These are phyloP conservation scores for Phyllostomus hastatus DNA, from an alignment of 2,113 vertebrate species.

Conservation along the genomic window DNA sequence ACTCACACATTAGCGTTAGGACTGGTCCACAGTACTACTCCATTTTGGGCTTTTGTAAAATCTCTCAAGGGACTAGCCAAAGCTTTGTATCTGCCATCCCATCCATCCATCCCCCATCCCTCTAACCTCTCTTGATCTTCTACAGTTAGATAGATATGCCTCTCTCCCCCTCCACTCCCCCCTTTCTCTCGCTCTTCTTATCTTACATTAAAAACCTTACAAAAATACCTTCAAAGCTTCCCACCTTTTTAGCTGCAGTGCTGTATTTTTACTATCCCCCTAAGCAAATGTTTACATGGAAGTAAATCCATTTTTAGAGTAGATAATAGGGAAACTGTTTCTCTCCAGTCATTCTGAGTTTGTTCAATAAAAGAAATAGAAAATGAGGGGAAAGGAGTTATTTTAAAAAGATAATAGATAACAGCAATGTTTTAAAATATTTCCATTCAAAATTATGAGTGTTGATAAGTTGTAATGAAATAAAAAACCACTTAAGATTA, in stretches of 20 bases:
- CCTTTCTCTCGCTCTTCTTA: background rate
- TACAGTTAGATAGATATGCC: conserved; percentile 14
- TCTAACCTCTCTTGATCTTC: conserved; percentile 38
- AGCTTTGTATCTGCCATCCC: conserved; percentile 46
- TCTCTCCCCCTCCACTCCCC: too few species aligned
- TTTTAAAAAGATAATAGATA: background rate
- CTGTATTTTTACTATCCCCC: conserved; percentile 41
- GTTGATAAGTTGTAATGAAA: background rate
- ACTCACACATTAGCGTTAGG: conserved; percentile 66
- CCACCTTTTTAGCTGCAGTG: conserved; percentile 14
- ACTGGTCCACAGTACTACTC: background rate
- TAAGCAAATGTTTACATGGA: conserved; percentile 53
- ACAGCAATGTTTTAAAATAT: background rate
- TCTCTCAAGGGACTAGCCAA: conserved; percentile 30
- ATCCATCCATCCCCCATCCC: background rate
- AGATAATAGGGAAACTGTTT: conserved; percentile 10
- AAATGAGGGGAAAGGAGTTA: background rate
- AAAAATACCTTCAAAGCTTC: conserved; percentile 44
- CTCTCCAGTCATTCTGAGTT: conserved; percentile 1
- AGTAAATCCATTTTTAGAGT: conserved; percentile 61
- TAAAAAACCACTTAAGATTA: background rate
- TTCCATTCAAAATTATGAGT: background rate
- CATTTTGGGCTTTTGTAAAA: conserved; percentile 18
- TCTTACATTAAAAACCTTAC: conserved; percentile 43
- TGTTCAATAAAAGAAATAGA: background rate